Evolutionary conservation across 2,113 vertebrate genomes (phyloP).

Genomic region (Polyodon spathula): DNA sequence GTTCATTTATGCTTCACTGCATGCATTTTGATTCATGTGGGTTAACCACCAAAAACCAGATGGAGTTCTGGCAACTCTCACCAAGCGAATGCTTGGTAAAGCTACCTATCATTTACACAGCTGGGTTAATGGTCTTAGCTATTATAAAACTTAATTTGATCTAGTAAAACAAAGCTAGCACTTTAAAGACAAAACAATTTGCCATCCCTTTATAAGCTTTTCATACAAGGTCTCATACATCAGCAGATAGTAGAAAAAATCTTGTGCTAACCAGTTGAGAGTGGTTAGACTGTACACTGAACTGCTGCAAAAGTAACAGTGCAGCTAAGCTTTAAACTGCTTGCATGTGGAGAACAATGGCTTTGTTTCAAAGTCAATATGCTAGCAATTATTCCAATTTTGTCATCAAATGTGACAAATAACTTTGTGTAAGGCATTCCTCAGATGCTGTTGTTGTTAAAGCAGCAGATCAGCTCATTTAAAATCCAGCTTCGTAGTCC

Average conservation of each 20-base stretch:
- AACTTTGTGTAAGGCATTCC: conserved; percentile 6
- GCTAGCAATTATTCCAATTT: conserved; percentile 9
- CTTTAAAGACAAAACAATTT: not conserved
- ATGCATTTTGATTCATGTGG: too few species aligned
- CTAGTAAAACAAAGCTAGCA: too few species aligned
- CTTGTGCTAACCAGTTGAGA: not conserved
- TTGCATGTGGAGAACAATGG: not conserved
- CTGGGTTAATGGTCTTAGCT: too few species aligned
- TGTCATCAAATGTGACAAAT: conserved; percentile 8
- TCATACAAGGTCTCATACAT: not conserved
- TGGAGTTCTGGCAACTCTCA: too few species aligned
- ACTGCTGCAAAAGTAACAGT: not conserved
- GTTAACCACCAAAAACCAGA: too few species aligned
- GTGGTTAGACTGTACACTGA: not conserved
- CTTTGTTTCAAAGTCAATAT: conserved; percentile 5
- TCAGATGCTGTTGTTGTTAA: conserved; percentile 4
- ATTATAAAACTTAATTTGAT: too few species aligned
- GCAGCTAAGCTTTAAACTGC: not conserved
- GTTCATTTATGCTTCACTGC: too few species aligned
- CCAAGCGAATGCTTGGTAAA: too few species aligned
- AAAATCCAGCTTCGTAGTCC: not conserved
- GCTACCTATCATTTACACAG: too few species aligned
- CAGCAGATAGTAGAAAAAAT: not conserved
- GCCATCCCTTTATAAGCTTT: not conserved
- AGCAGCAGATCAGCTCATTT: not conserved